A percentile compares a stretch with the other conserved stretches of the same genome.
Evolutionary conservation across 2,888 invertebrate species (phyloP).

Genomic region (Hirtodrosophila cameraria): DNA sequence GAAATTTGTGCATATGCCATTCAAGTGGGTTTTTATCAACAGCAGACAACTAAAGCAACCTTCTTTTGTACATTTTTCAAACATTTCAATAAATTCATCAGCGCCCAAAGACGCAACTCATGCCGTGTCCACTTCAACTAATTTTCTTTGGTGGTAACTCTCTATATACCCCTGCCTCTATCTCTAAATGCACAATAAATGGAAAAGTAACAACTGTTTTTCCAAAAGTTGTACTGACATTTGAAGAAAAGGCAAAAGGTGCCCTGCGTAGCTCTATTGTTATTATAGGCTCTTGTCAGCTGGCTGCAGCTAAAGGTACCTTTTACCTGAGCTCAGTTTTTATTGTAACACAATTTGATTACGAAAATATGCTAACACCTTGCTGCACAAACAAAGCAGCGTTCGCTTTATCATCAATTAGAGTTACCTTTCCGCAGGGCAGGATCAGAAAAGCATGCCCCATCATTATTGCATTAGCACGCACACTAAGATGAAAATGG

Average conservation of each 20-base stretch:
- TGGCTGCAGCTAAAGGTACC: conserved; percentile 38
- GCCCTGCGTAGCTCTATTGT: conserved; percentile 30
- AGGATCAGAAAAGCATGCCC: conserved; percentile 58
- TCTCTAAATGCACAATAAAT: conserved; percentile 72
- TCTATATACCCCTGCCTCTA: background rate
- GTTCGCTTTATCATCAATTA: conserved; percentile 75
- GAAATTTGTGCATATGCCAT: conserved; percentile 64
- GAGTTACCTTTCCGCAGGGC: conserved; percentile 75
- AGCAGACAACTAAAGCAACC: conserved; percentile 10
- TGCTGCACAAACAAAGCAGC: conserved; percentile 61
- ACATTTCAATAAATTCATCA: conserved; percentile 76
- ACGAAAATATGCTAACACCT: conserved; percentile 78
- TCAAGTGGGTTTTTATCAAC: conserved; percentile 32
- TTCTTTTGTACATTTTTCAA: conserved; percentile 40
- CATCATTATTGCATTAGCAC: conserved; percentile 68
- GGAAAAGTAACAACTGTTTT: conserved; percentile 75
- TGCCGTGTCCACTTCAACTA: conserved; percentile 69
- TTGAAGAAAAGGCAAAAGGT: conserved; percentile 23
- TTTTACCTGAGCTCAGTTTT: conserved; percentile 54
- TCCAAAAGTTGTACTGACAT: conserved; percentile 1
- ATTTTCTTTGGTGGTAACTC: conserved; percentile 42
- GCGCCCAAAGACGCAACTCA: conserved; percentile 51
- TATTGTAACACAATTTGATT: conserved; percentile 74
- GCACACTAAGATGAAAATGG: conserved; percentile 23
- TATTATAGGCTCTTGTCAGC: conserved; percentile 54